These are phyloP conservation scores for Heterotilapia buettikoferi DNA, from an alignment of 2,113 vertebrate species.

Conservation along the genomic window DNA sequence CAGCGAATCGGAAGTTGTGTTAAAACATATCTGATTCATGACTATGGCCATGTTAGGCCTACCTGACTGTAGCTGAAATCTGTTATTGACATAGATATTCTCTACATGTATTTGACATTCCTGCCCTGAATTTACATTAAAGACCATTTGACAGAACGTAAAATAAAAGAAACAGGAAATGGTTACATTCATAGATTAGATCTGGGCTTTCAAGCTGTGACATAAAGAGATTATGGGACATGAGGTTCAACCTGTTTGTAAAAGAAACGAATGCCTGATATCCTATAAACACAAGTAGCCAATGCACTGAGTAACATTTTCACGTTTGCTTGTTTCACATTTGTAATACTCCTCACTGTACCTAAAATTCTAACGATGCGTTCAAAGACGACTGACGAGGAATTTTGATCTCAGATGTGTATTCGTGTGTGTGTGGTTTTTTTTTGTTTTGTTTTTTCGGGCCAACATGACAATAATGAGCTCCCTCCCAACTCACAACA, in stretches of 20 bases:
- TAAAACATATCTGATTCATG: conserved; percentile 65
- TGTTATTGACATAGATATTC: conserved; percentile 68
- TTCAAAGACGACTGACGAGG: conserved; percentile 42
- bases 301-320: conserved; percentile 68
- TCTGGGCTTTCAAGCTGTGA: conserved; percentile 68
- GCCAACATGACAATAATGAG: conserved; percentile 72
- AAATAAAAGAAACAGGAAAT: conserved; percentile 27
- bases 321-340: conserved; percentile 70
- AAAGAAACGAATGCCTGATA: conserved; percentile 45
- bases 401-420: conserved; percentile 44
- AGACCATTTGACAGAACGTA: conserved; percentile 55
- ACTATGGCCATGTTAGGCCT: conserved; percentile 64
- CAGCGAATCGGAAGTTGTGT: conserved; percentile 67
- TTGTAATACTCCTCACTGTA: conserved; percentile 58
- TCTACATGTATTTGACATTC: conserved; percentile 71
- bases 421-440: background rate
- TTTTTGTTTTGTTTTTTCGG: conserved; percentile 27
- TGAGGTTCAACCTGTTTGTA: conserved; percentile 59
- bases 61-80: conserved; percentile 72
- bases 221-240: conserved; percentile 28
- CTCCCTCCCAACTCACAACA: conserved; percentile 66
- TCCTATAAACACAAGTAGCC: conserved; percentile 58
- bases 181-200: conserved; percentile 74
- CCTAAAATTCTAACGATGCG: conserved; percentile 31
- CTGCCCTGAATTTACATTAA: conserved; percentile 71